These are phyloP conservation scores for Meloidogyne hapla DNA, from an alignment of 1,140 invertebrate species.

Conservation along the genomic window DNA sequence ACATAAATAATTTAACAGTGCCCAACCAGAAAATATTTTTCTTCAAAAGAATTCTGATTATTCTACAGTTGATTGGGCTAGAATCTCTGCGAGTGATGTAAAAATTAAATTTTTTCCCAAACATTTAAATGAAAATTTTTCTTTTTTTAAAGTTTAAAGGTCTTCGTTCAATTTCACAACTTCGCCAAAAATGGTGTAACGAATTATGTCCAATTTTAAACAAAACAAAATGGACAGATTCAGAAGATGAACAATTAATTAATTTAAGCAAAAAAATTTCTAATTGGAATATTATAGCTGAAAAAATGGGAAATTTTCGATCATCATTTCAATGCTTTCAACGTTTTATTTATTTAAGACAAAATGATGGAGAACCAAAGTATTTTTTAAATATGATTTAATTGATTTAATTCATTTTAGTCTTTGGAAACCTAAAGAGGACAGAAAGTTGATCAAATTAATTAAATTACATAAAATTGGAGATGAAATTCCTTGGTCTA, in stretches of 20 bases:
- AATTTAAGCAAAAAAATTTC: constrained; percentile 13
- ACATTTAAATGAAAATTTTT: not conserved
- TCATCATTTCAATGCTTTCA: constrained; percentile 42
- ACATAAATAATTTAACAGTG: not conserved
- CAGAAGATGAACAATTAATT: constrained; percentile 33
- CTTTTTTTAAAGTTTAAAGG: constrained; percentile 41
- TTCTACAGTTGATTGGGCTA: constrained; percentile 38
- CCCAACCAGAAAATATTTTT: not conserved
- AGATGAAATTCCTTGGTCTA: constrained; percentile 46
- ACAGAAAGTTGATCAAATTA: constrained; percentile 37
- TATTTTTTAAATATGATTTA: constrained; percentile 3
- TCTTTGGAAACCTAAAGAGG: constrained; percentile 38
- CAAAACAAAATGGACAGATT: constrained; percentile 32
- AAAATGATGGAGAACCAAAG: constrained; percentile 15
- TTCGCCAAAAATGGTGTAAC: constrained; percentile 46
- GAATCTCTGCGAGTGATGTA: constrained; percentile 42
- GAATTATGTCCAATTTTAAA: constrained; percentile 35
- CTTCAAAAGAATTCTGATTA: constrained; percentile 16
- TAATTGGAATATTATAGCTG: constrained; percentile 42
- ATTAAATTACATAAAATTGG: constrained; percentile 38
- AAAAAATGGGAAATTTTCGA: constrained; percentile 33
- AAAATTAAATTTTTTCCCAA: not conserved
- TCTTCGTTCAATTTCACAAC: constrained; percentile 37
- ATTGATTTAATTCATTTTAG: constrained; percentile 23
- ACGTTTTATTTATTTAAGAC: constrained; percentile 29